Percentiles rank a stretch among this genome's conserved stretches.
phyloP scores from a whole-genome alignment of 2,113 vertebrate species.

The Coptodon bakossiorum region DNA sequence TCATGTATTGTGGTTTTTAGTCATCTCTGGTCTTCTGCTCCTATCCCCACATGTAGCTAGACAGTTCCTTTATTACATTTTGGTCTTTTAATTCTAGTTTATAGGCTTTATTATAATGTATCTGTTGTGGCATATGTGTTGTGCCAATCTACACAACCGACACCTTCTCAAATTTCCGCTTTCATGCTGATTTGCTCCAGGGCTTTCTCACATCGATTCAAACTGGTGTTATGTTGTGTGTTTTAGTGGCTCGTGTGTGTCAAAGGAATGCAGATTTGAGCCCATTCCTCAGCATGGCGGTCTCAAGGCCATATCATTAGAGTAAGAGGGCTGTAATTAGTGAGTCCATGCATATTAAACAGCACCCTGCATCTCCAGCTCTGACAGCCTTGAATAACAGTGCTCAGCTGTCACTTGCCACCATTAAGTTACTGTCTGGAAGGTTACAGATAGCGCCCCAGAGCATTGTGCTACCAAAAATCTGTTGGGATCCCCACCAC shows the following conservation, averaged over 20 bases:
- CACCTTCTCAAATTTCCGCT: not conserved
- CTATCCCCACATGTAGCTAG: not conserved
- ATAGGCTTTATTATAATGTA: not conserved
- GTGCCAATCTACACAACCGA: not conserved
- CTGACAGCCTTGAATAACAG: constrained; percentile 41
- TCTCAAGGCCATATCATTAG: constrained; percentile 69
- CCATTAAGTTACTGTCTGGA: constrained; percentile 24
- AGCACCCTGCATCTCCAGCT: constrained; percentile 43
- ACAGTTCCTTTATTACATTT: not conserved
- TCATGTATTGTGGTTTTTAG: not conserved
- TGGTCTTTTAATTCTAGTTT: not conserved
- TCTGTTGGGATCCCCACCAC: not conserved
- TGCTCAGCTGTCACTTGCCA: constrained; percentile 38
- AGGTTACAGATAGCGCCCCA: constrained; percentile 28
- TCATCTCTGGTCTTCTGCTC: not conserved
- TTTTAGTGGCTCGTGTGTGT: not conserved
- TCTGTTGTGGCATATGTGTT: not conserved
- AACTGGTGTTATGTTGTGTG: not conserved
- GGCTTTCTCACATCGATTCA: not conserved
- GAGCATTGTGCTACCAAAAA: not conserved
- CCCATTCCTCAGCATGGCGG: constrained; percentile 22
- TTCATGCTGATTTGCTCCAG: not conserved
- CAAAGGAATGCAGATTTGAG: not conserved
- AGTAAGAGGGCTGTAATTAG: constrained; percentile 69
- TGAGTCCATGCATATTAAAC: constrained; percentile 70